Conservation (phyloP, 2,113 vertebrate genomes). For the Clarias batrachus region DNA sequence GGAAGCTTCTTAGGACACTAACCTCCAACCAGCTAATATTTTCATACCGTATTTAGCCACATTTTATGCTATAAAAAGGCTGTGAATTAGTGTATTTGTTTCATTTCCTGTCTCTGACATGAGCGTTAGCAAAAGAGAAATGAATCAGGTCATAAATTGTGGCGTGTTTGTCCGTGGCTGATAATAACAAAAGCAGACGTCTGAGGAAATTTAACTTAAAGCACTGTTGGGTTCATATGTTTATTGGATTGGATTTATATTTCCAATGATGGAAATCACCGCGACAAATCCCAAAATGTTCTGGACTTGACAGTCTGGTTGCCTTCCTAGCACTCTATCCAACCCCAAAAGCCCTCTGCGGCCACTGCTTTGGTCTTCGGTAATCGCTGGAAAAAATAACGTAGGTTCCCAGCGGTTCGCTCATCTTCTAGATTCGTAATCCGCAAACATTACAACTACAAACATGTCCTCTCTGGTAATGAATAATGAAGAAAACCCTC, state of each 20-base stretch:
- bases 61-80: neutral
- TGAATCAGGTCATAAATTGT: constrained; percentile 31
- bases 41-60: neutral
- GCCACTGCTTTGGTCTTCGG: constrained; percentile 50
- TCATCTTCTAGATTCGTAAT: constrained; percentile 55
- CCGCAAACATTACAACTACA: constrained; percentile 63
- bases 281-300: constrained; percentile 37
- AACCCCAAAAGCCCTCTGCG: constrained; percentile 48
- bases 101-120: constrained; percentile 16
- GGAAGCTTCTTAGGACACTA: neutral
- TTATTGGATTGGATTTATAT: constrained; percentile 29
- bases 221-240: constrained; percentile 8
- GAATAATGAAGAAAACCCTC: constrained; percentile 74
- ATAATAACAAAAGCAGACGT: constrained; percentile 39
- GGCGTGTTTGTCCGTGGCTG: neutral
- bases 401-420: constrained; percentile 52
- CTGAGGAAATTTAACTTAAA: constrained; percentile 17
- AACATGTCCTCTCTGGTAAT: constrained; percentile 64
- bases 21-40: constrained; percentile 7
- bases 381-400: constrained; percentile 62
- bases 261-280: constrained; percentile 36
- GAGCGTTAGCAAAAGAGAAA: constrained; percentile 13
- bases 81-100: neutral
- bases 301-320: constrained; percentile 24
- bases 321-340: constrained; percentile 52